Conservation (phyloP, 1,140 invertebrate species). For the Parapsyche elsis region DNA sequence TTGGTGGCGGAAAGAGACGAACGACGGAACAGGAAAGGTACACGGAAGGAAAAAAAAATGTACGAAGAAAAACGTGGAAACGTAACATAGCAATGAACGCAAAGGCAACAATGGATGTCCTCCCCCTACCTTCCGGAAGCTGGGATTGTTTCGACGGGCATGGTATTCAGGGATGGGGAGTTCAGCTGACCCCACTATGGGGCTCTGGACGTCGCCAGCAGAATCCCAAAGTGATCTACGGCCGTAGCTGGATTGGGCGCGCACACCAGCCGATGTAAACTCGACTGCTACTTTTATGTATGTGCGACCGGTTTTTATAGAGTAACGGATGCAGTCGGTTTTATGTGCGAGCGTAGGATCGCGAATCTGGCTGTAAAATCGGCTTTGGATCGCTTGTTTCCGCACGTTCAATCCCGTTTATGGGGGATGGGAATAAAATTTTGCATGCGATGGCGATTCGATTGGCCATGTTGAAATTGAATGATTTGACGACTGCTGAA, state of each 20-base stretch:
- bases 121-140: conserved; percentile 27
- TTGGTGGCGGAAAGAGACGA: background rate
- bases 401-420: background rate
- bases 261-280: conserved; percentile 20
- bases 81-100: conserved; percentile 39
- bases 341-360: background rate
- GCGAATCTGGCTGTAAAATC: conserved; percentile 18
- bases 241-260: conserved; percentile 5
- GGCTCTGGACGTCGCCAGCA: conserved; percentile 26
- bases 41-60: background rate
- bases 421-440: background rate
- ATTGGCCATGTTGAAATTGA: too few relatives aligned
- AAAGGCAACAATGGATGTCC: conserved; percentile 49
- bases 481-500: too few relatives aligned
- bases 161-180: background rate
- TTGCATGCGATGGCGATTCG: background rate
- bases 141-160: conserved; percentile 46
- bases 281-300: conserved; percentile 15
- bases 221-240: conserved; percentile 50
- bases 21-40: background rate
- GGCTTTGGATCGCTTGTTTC: conserved; percentile 4
- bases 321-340: background rate
- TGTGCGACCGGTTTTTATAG: conserved; percentile 13
- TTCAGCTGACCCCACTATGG: background rate
- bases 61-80: conserved; percentile 18